A percentile compares a stretch with the other conserved stretches of the same genome.
Conservation (phyloP, 2,113 vertebrate genomes). For the Toxostoma redivivum region DNA sequence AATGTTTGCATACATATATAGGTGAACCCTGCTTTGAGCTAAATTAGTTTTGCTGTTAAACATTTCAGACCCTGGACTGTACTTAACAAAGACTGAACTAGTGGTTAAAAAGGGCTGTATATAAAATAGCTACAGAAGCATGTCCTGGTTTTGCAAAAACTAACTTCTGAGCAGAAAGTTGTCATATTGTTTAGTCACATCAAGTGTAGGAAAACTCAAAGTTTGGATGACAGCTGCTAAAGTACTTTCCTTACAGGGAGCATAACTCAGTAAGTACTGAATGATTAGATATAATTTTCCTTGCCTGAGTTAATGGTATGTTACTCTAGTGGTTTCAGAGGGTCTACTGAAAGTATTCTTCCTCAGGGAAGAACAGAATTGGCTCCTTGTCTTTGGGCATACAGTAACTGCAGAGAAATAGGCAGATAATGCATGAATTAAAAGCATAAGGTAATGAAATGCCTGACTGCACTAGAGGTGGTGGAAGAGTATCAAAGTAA, state of each 20-base stretch:
- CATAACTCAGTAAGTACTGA: background rate
- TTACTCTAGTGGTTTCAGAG: background rate
- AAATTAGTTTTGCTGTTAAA: conserved; percentile 1
- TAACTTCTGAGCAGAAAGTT: background rate
- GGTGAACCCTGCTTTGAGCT: background rate
- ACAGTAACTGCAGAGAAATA: background rate
- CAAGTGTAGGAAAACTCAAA: background rate
- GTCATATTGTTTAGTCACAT: background rate
- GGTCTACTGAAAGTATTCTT: background rate
- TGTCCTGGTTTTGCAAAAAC: background rate
- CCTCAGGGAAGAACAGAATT: background rate
- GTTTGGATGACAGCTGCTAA: background rate
- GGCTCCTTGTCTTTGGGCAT: background rate
- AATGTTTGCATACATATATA: background rate
- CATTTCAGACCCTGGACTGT: background rate
- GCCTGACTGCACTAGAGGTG: background rate
- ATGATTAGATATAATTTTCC: background rate
- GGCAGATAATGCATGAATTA: background rate
- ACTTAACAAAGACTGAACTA: background rate
- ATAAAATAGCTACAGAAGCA: background rate
- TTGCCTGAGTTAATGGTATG: background rate
- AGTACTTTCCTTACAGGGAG: background rate
- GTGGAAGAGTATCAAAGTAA: background rate
- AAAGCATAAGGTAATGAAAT: background rate
- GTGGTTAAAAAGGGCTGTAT: background rate